These are phyloP conservation scores for Acanthisitta chloris DNA, from an alignment of 2,113 vertebrate genomes.

Conservation along the genomic window DNA sequence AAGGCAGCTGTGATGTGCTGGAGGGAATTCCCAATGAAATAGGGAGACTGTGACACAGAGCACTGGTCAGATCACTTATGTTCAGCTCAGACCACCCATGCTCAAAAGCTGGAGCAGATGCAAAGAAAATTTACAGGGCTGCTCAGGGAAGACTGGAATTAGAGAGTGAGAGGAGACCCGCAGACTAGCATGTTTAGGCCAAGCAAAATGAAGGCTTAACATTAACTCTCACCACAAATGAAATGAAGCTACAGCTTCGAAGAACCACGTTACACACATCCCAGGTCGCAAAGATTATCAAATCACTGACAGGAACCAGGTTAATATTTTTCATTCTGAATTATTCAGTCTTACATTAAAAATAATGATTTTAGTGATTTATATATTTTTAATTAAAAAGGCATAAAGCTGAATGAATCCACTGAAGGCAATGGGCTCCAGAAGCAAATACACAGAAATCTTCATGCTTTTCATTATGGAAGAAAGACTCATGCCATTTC, in stretches of 20 bases:
- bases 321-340: not conserved
- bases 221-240: not conserved
- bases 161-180: not conserved
- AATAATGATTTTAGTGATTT: not conserved
- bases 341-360: not conserved
- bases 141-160: not conserved
- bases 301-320: not conserved
- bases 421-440: not conserved
- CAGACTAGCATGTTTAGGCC: not conserved
- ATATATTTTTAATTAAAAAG: not conserved
- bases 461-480: not conserved
- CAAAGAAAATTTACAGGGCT: not conserved
- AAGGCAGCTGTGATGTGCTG: not conserved
- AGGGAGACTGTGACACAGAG: not conserved
- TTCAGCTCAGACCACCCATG: not conserved
- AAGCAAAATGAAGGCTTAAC: not conserved
- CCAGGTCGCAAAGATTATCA: not conserved
- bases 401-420: not conserved
- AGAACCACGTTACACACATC: not conserved
- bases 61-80: not conserved
- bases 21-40: not conserved
- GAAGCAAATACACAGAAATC: not conserved
- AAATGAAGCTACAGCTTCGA: not conserved
- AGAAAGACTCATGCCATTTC: not conserved
- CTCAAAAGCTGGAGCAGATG: not conserved